phyloP scores from a whole-genome alignment of 2,113 vertebrate species.

The Rhodinocichla rosea region DNA sequence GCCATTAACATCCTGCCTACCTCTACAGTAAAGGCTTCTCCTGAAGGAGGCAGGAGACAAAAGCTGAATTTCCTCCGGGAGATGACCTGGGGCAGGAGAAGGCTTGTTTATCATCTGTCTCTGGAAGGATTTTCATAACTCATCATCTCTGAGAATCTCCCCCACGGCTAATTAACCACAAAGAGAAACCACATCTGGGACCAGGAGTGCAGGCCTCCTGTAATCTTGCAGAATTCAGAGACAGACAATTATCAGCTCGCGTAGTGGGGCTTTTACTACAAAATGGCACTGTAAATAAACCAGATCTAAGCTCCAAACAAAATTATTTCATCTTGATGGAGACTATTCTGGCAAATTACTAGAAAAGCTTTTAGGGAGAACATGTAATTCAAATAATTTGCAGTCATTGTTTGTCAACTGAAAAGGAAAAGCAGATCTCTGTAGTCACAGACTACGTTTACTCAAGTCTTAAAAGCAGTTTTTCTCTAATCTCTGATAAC shows the following conservation, averaged over 20 bases:
- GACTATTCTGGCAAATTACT: not conserved
- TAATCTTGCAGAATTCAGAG: not conserved
- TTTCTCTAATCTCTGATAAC: not conserved
- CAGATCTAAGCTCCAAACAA: not conserved
- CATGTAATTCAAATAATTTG: not conserved
- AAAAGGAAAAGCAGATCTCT: not conserved
- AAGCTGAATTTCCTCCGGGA: not conserved
- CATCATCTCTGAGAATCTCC: not conserved
- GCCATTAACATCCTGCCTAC: not conserved
- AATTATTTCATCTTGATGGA: not conserved
- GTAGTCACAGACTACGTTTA: not conserved
- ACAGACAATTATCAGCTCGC: not conserved
- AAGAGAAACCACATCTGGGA: not conserved
- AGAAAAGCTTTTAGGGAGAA: conserved; percentile 14
- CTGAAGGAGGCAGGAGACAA: not conserved
- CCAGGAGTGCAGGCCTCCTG: not conserved
- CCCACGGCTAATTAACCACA: not conserved
- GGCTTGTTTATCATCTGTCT: not conserved
- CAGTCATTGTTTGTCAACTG: not conserved
- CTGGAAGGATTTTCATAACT: not conserved
- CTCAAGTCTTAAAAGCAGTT: not conserved
- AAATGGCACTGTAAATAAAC: not conserved
- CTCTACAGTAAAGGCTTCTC: not conserved
- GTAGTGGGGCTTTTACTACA: not conserved
- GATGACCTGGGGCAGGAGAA: not conserved